A percentile compares a stretch with the other conserved stretches of the same genome.
phyloP scores from a whole-genome alignment of 2,888 invertebrate species.

The Luperina nickerlii region DNA sequence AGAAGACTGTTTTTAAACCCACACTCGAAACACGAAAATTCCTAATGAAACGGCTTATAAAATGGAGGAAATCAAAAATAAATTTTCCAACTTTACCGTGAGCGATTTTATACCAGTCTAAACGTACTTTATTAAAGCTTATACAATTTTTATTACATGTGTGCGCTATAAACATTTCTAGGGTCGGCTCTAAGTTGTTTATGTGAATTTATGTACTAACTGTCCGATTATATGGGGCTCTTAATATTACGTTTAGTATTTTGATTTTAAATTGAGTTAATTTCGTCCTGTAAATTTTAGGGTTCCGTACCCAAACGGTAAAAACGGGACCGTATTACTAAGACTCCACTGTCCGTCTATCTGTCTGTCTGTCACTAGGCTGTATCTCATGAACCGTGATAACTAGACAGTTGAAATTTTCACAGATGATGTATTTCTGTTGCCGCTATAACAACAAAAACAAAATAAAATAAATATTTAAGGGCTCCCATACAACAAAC shows the following conservation, averaged over 20 bases:
- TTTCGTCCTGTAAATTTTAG: neutral
- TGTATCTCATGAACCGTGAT: no score
- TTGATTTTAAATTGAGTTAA: conserved; percentile 41
- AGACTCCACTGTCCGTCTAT: no score
- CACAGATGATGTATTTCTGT: no score
- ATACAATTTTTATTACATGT: conserved; percentile 64
- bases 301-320: no score
- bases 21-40: neutral
- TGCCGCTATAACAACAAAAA: no score
- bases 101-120: conserved; percentile 47
- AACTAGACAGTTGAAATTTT: no score
- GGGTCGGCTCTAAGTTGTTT: conserved; percentile 62
- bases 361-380: no score
- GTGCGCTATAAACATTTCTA: conserved; percentile 62
- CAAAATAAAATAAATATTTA: no score
- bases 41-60: neutral
- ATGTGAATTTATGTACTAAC: conserved; percentile 64
- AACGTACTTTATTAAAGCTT: conserved; percentile 42
- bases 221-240: conserved; percentile 54
- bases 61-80: conserved; percentile 36
- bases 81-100: conserved; percentile 26
- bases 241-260: conserved; percentile 52
- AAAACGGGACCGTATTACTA: no score
- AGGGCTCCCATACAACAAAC: no score
- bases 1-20: neutral